Evolutionary conservation across 2,113 vertebrate species (phyloP).

Genomic region (Toxotes chatareus): DNA sequence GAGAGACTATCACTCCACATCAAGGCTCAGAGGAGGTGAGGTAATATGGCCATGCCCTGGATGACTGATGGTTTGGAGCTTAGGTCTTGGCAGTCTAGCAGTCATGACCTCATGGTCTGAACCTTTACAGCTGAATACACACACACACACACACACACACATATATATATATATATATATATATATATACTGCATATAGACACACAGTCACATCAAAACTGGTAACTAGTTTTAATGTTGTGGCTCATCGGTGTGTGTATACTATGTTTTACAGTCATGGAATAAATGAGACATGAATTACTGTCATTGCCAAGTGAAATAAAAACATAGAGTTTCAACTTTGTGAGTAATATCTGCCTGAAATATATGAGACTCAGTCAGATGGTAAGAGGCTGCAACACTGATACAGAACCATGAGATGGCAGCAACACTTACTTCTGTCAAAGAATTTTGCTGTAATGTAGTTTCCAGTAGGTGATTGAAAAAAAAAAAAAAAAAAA

Average conservation of each 20-base stretch:
- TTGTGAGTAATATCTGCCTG: conserved; percentile 2
- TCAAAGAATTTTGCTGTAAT: conserved; percentile 21
- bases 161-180: too few relatives aligned
- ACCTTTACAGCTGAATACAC: conserved; percentile 29
- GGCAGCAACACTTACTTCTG: conserved; percentile 62
- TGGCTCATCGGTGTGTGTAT: neutral
- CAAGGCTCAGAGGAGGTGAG: conserved; percentile 45
- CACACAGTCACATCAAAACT: too few relatives aligned
- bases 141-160: too few relatives aligned
- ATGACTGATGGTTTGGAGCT: conserved; percentile 56
- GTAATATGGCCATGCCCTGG: conserved; percentile 50
- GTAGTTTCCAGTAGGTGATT: conserved; percentile 35
- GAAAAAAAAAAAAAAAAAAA: conserved; percentile 34
- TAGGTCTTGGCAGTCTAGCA: conserved; percentile 47
- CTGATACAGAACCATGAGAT: conserved; percentile 64
- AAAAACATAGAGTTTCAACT: conserved; percentile 28
- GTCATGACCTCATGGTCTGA: conserved; percentile 44
- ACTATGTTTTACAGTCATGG: conserved; percentile 24
- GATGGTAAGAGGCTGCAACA: conserved; percentile 43
- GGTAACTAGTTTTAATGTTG: too few relatives aligned
- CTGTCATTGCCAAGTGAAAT: conserved; percentile 30
- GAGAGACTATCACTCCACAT: conserved; percentile 26
- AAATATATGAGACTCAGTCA: neutral
- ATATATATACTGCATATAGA: too few relatives aligned
- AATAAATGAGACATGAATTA: conserved; percentile 37